Base-by-base conservation (phyloP, 1,140 invertebrate genomes). In the Zaprionus nigranus region DNA sequence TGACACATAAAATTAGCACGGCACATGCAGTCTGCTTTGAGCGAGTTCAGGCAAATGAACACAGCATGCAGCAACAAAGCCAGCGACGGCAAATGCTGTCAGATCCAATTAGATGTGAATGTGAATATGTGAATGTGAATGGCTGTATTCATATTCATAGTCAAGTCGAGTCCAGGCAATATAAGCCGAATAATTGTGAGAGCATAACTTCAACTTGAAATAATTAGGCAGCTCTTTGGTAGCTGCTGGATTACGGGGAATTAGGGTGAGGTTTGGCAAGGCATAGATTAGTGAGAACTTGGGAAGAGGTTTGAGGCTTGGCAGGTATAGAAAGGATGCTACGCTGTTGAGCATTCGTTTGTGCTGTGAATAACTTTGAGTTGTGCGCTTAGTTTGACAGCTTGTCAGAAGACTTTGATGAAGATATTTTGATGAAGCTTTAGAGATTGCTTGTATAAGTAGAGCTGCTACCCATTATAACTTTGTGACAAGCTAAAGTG, bases 1-100 rank as follows among this genome's bases (percentile, higher is more conserved):
- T 77, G 75, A 77, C 75, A 76, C 74, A 72, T 24, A 76, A 76
- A 76, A 76, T 76, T 72, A 65, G 74, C 69, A 60, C 62, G 58
- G 74, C 56, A 57, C 49, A 59, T 46, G 24, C 30, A 22, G 28
- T 11, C 49, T 61, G 62, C 74, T 66, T 73, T 76, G 54, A 65
- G 63, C 54, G 59, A 65, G 34, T 71, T 75, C 40, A 17, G 73
- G 68, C 61, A 76, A 76, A 76, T 61, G 62, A 49, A 59, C 68
- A 72, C 38, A 26, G 24, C 15, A 12, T 46, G 43, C 57, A 65
- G 58, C 51, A 22, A 76, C 60, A 72, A 62, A 77, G 49, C 46
- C n/a, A 15, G 24, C 22, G 30, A 34, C 56, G 60, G 57, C 38
- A 65, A 71, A 72, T 65, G 62, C 69, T 49, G n/a, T 28, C 69